Evolutionary conservation across 2,113 vertebrate species (phyloP), one percentile per base, ranked within the genome.

Genomic region (Ceyx margarethae): DNA sequence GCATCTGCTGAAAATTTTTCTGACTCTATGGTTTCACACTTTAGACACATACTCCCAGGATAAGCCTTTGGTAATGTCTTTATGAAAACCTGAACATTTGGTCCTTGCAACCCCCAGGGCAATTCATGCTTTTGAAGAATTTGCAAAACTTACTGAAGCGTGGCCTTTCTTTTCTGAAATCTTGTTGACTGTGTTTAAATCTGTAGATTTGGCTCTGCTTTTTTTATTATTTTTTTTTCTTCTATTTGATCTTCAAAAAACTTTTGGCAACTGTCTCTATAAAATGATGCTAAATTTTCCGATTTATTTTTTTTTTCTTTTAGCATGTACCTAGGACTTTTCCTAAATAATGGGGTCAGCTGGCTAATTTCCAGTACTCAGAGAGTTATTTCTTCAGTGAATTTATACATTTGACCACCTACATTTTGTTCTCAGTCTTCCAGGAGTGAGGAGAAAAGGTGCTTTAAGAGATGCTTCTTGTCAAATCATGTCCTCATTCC

Each of bases 81-180:
- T 61, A 88, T 86, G 81, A 73, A 74, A 93, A 93, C 62, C 81
- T 84, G 86, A 96, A 85, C 91, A 94, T 95, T 96, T 96, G 81
- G 60, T 96, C 77, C 89, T 66, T 74, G 92, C 73, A 88, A n/a
- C 56, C 64, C 87, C 76, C 87, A 78, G 92, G 90, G 89, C 88
- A 90, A 91, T 84, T 65, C 64, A 82, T 84, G 85, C 82, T 93
- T 97, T 96, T 94, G 85, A 95, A 94, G 91, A 81, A 95, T 93
- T 78, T 96, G 86, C 86, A 94, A 92, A 80, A 85, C 25, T 69
- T 69, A 74, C 46, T 50, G 73, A 83, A 89, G 82, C 76, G 40
- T 79, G 83, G 92, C 81, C 85, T 96, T 94, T 64, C 73, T 62
- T 91, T 94, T 75, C 74, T 74, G 71, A 85, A 94, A 91, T 89